These are phyloP conservation scores for Cyrtonyx montezumae DNA, from an alignment of 2,113 vertebrate genomes.

Conservation along the genomic window DNA sequence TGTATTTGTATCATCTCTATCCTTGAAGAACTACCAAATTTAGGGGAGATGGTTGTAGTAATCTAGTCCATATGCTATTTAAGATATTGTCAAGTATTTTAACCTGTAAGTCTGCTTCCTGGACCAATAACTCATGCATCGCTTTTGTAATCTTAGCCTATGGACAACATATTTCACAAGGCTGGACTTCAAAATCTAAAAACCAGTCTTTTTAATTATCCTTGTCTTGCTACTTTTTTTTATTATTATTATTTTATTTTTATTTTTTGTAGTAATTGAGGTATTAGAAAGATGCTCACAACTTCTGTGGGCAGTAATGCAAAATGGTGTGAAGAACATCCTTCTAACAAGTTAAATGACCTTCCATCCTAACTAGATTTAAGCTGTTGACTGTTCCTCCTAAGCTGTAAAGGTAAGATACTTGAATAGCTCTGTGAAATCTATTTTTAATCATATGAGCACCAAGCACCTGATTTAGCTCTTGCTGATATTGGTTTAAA, in stretches of 20 bases:
- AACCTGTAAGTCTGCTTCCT: no score
- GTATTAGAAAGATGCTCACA: not conserved
- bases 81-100: no score
- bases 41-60: no score
- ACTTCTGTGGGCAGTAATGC: not conserved
- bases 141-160: not conserved
- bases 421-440: slow-evolving; percentile 11
- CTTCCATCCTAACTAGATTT: not conserved
- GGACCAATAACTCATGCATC: not conserved
- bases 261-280: accelerated
- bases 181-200: not conserved
- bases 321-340: not conserved
- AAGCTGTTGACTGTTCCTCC: slow-evolving; percentile 11
- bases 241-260: not conserved
- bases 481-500: slow-evolving; percentile 45
- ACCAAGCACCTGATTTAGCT: slow-evolving; percentile 41
- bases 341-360: slow-evolving; percentile 1
- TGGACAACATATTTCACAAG: not conserved
- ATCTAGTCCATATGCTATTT: no score
- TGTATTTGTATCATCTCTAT: no score
- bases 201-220: not conserved
- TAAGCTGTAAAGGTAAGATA: not conserved
- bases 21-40: no score
- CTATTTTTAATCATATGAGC: slow-evolving; percentile 29
- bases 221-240: not conserved